phyloP scores from a whole-genome alignment of 1,140 invertebrate species.

The Subanguina moxae region DNA sequence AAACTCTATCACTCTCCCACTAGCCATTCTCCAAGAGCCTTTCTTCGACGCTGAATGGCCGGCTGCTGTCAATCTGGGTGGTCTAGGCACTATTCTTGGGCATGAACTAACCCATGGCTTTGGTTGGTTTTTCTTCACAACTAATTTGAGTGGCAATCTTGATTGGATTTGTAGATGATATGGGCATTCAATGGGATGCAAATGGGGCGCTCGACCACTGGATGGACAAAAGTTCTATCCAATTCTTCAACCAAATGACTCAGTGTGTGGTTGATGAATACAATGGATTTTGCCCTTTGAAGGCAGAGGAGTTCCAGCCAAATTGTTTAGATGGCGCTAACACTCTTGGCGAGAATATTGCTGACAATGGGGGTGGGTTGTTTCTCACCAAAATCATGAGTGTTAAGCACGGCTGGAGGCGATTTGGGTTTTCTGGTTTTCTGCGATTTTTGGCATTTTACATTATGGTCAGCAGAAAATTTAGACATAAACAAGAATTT shows the following conservation, averaged over 20 bases:
- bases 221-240: slow-evolving; percentile 31
- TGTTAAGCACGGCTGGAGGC: too few relatives aligned
- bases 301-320: slow-evolving; percentile 60
- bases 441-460: too few relatives aligned
- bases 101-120: slow-evolving; percentile 64
- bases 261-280: slow-evolving; percentile 95
- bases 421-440: too few relatives aligned
- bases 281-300: slow-evolving; percentile 69
- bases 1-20: slow-evolving; percentile 45
- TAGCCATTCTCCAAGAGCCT: slow-evolving; percentile 60
- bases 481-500: not conserved
- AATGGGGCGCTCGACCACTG: slow-evolving; percentile 28
- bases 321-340: slow-evolving; percentile 71
- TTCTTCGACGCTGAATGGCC: slow-evolving; percentile 66
- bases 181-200: slow-evolving; percentile 50
- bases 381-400: too few relatives aligned
- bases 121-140: slow-evolving; percentile 6
- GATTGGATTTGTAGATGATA: slow-evolving; percentile 35
- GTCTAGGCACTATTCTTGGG: slow-evolving; percentile 64
- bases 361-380: slow-evolving; percentile 78
- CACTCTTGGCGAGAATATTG: slow-evolving; percentile 90
- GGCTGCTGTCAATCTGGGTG: slow-evolving; percentile 65
- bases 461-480: too few relatives aligned
- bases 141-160: not conserved
- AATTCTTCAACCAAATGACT: slow-evolving; percentile 74